These are phyloP conservation scores for Drosophila quadrilineata DNA, from an alignment of 1,140 invertebrate genomes.

Conservation along the genomic window DNA sequence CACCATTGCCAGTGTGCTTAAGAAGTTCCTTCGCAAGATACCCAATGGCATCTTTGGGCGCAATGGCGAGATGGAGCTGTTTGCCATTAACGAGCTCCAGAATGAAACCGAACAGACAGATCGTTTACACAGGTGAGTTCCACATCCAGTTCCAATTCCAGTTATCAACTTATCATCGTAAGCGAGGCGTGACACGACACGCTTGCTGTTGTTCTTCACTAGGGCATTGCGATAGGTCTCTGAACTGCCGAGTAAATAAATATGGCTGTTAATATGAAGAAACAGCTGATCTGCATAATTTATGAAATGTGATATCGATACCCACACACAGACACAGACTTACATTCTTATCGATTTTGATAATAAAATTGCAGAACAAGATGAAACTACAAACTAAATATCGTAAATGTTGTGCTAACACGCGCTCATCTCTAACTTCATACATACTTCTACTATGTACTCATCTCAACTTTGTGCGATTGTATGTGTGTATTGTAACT, in stretches of 20 bases:
- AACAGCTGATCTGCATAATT: too few relatives aligned
- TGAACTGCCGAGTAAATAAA: not conserved
- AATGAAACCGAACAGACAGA: conserved; percentile 92
- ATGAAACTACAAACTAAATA: too few relatives aligned
- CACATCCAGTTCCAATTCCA: too few relatives aligned
- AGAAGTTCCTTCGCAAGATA: conserved; percentile 98
- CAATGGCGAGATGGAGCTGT: conserved; percentile 94
- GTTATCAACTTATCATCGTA: not conserved
- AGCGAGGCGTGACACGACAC: conserved; percentile 1
- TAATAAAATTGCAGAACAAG: too few relatives aligned
- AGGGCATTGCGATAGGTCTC: not conserved
- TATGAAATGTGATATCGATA: too few relatives aligned
- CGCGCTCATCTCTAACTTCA: conserved; percentile 22
- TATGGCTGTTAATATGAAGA: too few relatives aligned
- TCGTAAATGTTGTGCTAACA: conserved; percentile 11
- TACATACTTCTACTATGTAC: too few relatives aligned
- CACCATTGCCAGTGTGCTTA: conserved; percentile 98
- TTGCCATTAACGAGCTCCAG: conserved; percentile 91
- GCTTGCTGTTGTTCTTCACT: too few relatives aligned
- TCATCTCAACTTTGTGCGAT: conserved; percentile 21
- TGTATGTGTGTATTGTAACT: conserved; percentile 54
- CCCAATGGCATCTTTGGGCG: conserved; percentile 97
- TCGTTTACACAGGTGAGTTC: conserved; percentile 92
- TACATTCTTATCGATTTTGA: too few relatives aligned
- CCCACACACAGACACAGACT: too few relatives aligned